Conservation (phyloP, 2,113 vertebrate species). For the Nestor notabilis region DNA sequence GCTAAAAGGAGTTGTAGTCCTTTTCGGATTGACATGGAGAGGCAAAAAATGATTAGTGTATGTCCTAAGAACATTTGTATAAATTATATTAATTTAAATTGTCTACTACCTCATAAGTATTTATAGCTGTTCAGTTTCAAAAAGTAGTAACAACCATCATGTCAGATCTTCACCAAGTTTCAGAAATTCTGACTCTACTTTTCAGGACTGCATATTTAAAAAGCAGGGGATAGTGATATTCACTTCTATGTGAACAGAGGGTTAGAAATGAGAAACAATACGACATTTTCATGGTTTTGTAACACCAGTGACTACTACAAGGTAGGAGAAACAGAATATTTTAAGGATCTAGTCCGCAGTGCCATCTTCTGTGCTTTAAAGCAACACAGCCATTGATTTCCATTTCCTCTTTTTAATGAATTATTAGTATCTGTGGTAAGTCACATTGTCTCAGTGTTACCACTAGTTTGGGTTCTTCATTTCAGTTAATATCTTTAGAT, state of each 20-base stretch:
- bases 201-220: not conserved
- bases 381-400: not conserved
- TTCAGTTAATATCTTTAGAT: not conserved
- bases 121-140: not conserved
- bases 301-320: not conserved
- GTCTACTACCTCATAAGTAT: not conserved
- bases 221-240: not conserved
- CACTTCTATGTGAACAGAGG: not conserved
- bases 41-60: not conserved
- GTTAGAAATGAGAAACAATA: slow-evolving; percentile 29
- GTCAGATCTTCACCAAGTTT: not conserved
- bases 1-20: not conserved
- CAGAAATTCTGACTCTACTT: not conserved
- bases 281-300: not conserved
- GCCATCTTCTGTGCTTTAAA: slow-evolving; percentile 64
- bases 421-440: not conserved
- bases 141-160: not conserved
- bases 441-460: not conserved
- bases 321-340: not conserved
- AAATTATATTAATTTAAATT: not conserved
- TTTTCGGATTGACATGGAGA: not conserved
- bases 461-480: not conserved
- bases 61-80: not conserved
- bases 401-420: not conserved
- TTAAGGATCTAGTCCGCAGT: slow-evolving; percentile 55